These are phyloP conservation scores for Apteryx owenii DNA, from an alignment of 2,113 vertebrate species.

Conservation along the genomic window DNA sequence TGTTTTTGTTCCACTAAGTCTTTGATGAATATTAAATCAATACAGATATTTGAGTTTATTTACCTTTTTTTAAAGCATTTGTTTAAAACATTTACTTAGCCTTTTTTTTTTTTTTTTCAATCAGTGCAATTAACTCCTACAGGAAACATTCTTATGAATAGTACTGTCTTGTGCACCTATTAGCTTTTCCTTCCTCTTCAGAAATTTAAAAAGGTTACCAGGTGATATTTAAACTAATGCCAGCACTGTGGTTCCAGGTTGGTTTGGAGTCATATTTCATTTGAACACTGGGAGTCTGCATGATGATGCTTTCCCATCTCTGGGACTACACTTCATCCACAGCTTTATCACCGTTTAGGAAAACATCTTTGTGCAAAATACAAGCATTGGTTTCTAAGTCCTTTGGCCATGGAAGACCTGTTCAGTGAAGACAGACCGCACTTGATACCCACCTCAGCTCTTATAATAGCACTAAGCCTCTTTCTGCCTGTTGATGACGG, in stretches of 20 bases:
- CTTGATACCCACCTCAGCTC: conserved; percentile 58
- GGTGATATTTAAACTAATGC: background rate
- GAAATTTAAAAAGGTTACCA: background rate
- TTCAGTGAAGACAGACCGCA: conserved; percentile 29
- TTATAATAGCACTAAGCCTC: conserved; percentile 46
- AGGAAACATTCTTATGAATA: background rate
- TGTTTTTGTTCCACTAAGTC: background rate
- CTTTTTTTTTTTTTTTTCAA: background rate
- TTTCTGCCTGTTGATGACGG: conserved; percentile 57
- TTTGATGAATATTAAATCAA: background rate
- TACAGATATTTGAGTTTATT: background rate
- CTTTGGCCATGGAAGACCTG: background rate
- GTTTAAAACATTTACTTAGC: background rate
- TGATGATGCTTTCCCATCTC: background rate
- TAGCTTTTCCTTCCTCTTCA: background rate
- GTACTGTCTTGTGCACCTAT: background rate
- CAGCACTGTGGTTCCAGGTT: background rate
- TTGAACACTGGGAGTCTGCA: background rate
- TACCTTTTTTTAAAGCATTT: background rate
- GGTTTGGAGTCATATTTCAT: background rate
- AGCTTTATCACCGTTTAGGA: background rate
- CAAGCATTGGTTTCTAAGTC: background rate
- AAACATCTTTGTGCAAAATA: background rate
- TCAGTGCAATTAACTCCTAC: background rate
- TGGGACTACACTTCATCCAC: background rate